phyloP scores from a whole-genome alignment of 2,113 vertebrate genomes.

The Lamprologus sp. region DNA sequence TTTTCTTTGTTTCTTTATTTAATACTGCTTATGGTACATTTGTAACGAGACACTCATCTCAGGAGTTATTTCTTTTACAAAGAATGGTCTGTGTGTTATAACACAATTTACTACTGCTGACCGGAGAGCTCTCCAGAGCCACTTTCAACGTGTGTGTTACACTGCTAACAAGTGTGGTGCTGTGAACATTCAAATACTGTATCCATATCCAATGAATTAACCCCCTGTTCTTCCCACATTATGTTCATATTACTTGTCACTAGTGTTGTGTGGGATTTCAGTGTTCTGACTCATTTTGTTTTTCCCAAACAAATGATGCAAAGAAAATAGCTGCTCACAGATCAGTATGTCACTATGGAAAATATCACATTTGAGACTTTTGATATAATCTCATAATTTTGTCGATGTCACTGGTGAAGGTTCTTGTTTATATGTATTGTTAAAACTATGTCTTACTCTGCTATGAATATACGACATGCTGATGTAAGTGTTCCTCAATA shows the following conservation, averaged over 20 bases:
- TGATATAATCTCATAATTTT: conserved; percentile 1
- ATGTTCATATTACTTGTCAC: conserved; percentile 26
- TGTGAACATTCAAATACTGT: conserved; percentile 29
- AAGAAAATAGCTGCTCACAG: conserved; percentile 24
- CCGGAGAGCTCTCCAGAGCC: background rate
- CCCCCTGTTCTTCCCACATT: background rate
- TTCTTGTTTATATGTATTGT: conserved; percentile 29
- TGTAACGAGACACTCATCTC: conserved; percentile 32
- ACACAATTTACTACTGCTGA: conserved; percentile 17
- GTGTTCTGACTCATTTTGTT: conserved; percentile 20
- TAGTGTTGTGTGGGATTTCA: conserved; percentile 26
- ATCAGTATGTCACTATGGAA: background rate
- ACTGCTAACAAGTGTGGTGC: conserved; percentile 28
- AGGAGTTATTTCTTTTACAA: conserved; percentile 33
- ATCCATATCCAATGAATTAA: background rate
- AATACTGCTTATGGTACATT: background rate
- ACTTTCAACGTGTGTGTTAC: conserved; percentile 29
- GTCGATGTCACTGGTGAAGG: conserved; percentile 19
- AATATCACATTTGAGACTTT: background rate
- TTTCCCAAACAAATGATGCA: conserved; percentile 14
- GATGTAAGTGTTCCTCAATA: conserved; percentile 35
- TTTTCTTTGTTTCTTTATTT: background rate
- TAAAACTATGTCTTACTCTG: conserved; percentile 33
- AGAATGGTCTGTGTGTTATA: background rate
- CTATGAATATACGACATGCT: conserved; percentile 32